Base-by-base conservation (phyloP, 2,113 vertebrate genomes). In the Sorex fumeus region DNA sequence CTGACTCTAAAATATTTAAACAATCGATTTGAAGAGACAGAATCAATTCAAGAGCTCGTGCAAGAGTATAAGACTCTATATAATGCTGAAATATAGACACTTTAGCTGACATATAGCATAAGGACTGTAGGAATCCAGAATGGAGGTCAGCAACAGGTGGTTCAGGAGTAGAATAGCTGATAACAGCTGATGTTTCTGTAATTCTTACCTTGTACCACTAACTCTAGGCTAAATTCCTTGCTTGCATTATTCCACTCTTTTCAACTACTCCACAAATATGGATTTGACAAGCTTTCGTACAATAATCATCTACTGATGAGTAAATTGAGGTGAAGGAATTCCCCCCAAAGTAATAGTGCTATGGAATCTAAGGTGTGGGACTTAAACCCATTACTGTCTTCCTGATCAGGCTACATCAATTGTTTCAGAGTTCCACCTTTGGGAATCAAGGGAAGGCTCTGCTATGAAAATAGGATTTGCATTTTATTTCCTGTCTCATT, bases 311-410 rank as follows among this genome's bases (percentile, higher is more conserved):
- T 70, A 81, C 13, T 84, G 71, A 79, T 25, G 30, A 30, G n/a
- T 45, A 94, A 84, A 83, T 36, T 21, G 86, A 75, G 27, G 57
- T 34, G 43, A 75, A 90, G 50, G 64, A 2, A 57, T 81, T 92
- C 85, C 60, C 27, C 60, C 25, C 3, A 79, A 40, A 89, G 40
- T 81, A 45, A 57, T 11, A n/a, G 28, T 40, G 36, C 62, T 78
- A 67, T 40, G 23, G 72, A 80, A 36, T 43, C 64, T 92, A 12
- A 50, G 19, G 84, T 11, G 6, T 50, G 53, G 64, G 40, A 36
- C 71, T 66, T 89, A n/a, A 79, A 60, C 40, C 57, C 25, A 18
- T 32, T 16, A 12, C 12, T 72, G 3, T 43, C 60, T 84, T 28
- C 16, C 27, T 62, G 72, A 40, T 64, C 40, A 62, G 28, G 5